phyloP scores from a whole-genome alignment of 2,888 invertebrate species.

The Spisula solida region DNA sequence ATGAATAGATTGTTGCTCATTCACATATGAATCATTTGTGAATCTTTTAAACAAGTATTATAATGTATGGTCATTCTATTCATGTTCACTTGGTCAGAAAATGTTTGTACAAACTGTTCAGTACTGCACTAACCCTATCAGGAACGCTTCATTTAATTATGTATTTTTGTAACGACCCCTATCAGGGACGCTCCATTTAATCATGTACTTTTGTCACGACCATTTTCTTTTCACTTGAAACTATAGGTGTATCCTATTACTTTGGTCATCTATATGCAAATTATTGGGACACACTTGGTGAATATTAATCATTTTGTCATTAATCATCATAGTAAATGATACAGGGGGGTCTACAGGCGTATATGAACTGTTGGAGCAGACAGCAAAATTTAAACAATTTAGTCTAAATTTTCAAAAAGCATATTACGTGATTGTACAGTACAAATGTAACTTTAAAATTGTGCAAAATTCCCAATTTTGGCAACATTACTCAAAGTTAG shows the following conservation, averaged over 20 bases:
- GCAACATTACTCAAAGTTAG: too few relatives aligned
- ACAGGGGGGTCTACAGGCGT: background rate
- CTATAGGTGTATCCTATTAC: background rate
- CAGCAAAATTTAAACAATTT: too few relatives aligned
- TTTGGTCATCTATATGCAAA: conserved; percentile 28
- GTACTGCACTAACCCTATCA: background rate
- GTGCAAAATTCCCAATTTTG: too few relatives aligned
- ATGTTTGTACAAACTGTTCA: background rate
- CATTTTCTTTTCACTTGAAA: background rate
- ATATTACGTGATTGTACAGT: too few relatives aligned
- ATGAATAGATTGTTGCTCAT: background rate
- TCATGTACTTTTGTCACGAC: background rate
- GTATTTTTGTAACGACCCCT: too few relatives aligned
- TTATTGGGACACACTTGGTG: background rate
- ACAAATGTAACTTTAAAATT: too few relatives aligned
- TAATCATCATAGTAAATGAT: background rate
- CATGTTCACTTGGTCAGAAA: conserved; percentile 40
- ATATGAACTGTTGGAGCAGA: too few relatives aligned
- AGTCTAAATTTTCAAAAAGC: too few relatives aligned
- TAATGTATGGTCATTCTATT: conserved; percentile 34
- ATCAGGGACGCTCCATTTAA: too few relatives aligned
- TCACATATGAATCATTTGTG: conserved; percentile 11
- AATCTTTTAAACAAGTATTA: conserved; percentile 25
- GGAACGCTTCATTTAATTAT: too few relatives aligned
- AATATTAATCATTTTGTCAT: conserved; percentile 13